Evolutionary conservation across 2,113 vertebrate species (phyloP).

Genomic region (Epinephelus cyanopodus): DNA sequence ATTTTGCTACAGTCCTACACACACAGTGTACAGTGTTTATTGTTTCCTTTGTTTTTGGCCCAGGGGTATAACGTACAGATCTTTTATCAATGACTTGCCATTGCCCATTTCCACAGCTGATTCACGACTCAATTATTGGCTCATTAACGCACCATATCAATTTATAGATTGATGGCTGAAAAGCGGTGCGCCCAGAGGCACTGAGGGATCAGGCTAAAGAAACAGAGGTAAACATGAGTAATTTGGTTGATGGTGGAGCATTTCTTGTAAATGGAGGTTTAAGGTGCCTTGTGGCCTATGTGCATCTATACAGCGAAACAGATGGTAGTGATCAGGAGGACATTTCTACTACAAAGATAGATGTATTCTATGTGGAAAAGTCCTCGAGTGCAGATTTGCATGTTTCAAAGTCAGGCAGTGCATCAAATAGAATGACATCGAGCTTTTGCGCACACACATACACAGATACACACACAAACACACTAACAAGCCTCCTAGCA

Average conservation of each 20-base stretch:
- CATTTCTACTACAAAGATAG: slow-evolving; percentile 15
- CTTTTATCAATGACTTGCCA: slow-evolving; percentile 52
- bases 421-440: slow-evolving; percentile 13
- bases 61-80: slow-evolving; percentile 8
- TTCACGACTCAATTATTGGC: slow-evolving; percentile 70
- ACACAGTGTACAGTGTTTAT: not conserved
- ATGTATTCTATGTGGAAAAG: slow-evolving; percentile 23
- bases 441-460: not conserved
- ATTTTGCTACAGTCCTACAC: not conserved
- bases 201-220: slow-evolving; percentile 39
- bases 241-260: slow-evolving; percentile 29
- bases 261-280: slow-evolving; percentile 46
- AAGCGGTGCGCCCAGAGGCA: slow-evolving; percentile 34
- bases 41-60: slow-evolving; percentile 25
- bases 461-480: not conserved
- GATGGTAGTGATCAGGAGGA: slow-evolving; percentile 24
- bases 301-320: slow-evolving; percentile 13
- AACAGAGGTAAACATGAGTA: slow-evolving; percentile 44
- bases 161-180: slow-evolving; percentile 61
- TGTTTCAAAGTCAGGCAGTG: not conserved
- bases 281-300: slow-evolving; percentile 27
- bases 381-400: not conserved
- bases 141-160: slow-evolving; percentile 69
- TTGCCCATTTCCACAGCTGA: slow-evolving; percentile 60
- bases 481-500: slow-evolving; percentile 7